These are phyloP conservation scores for Euzetes globulus DNA, from an alignment of 2,888 invertebrate genomes.

Conservation along the genomic window DNA sequence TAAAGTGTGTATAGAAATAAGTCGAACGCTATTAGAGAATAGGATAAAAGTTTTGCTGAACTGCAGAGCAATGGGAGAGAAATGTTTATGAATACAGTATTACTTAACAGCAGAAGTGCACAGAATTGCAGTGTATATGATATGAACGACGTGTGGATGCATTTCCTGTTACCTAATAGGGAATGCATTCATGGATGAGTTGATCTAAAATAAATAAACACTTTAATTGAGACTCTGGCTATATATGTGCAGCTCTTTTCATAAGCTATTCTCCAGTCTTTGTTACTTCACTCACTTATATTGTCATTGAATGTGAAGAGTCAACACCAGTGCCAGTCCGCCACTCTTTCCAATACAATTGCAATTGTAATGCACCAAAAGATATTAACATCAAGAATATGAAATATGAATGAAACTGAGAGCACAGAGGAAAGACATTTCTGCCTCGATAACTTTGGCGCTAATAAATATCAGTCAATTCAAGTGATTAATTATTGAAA, in stretches of 20 bases:
- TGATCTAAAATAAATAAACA: constrained; percentile 28
- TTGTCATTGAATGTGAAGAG: not conserved
- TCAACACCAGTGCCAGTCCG: too few relatives aligned
- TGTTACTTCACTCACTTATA: not conserved
- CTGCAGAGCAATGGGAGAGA: not conserved
- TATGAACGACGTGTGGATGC: constrained; percentile 23
- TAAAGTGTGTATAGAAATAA: not conserved
- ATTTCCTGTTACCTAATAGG: constrained; percentile 30
- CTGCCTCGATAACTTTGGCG: not conserved
- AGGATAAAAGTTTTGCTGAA: constrained; percentile 7
- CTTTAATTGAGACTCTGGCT: constrained; percentile 23
- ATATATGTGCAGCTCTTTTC: not conserved
- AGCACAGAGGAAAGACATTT: not conserved
- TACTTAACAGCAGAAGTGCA: not conserved
- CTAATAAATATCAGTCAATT: not conserved
- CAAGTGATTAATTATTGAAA: not conserved
- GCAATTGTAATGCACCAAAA: not conserved
- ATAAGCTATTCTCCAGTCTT: not conserved
- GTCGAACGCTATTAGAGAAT: not conserved
- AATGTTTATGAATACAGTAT: constrained; percentile 19
- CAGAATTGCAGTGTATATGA: not conserved
- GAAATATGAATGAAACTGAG: not conserved
- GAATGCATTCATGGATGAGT: constrained; percentile 27
- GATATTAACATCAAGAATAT: not conserved
- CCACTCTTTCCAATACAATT: not conserved